These are phyloP conservation scores for Anadara kagoshimensis DNA, from an alignment of 1,140 invertebrate species.

Conservation along the genomic window DNA sequence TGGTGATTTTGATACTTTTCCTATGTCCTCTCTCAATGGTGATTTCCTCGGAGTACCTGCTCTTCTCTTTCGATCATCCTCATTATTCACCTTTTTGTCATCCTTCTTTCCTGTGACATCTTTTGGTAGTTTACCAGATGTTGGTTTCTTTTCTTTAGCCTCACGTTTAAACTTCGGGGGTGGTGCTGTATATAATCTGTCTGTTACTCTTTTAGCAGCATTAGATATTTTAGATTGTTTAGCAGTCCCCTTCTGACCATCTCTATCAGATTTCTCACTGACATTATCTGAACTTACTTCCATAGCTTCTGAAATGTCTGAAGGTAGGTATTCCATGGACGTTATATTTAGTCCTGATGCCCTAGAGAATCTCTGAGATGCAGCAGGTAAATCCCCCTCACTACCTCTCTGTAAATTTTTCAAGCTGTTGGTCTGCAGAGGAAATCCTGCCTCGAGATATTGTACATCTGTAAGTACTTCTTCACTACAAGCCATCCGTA, in stretches of 20 bases:
- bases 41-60: too few species aligned
- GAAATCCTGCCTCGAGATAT: slow-evolving; percentile 24
- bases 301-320: slow-evolving; percentile 32
- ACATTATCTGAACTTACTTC: slow-evolving; percentile 16
- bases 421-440: slow-evolving; percentile 35
- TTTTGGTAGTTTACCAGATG: not conserved
- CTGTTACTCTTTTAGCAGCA: slow-evolving; percentile 56
- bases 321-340: slow-evolving; percentile 40
- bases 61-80: too few species aligned
- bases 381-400: slow-evolving; percentile 36
- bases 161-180: slow-evolving; percentile 55
- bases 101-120: too few species aligned
- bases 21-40: too few species aligned
- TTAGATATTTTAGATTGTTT: slow-evolving; percentile 46
- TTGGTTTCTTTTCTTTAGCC: slow-evolving; percentile 33
- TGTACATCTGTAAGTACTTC: slow-evolving; percentile 31
- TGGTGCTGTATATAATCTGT: slow-evolving; percentile 55
- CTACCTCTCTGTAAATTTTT: slow-evolving; percentile 34
- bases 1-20: too few species aligned
- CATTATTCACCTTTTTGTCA: too few species aligned
- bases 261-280: slow-evolving; percentile 6
- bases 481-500: slow-evolving; percentile 60
- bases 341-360: not conserved
- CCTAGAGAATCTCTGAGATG: slow-evolving; percentile 17
- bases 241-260: slow-evolving; percentile 21